Base-by-base conservation (phyloP, 2,888 invertebrate species). In the Pyrocoelia pectoralis region DNA sequence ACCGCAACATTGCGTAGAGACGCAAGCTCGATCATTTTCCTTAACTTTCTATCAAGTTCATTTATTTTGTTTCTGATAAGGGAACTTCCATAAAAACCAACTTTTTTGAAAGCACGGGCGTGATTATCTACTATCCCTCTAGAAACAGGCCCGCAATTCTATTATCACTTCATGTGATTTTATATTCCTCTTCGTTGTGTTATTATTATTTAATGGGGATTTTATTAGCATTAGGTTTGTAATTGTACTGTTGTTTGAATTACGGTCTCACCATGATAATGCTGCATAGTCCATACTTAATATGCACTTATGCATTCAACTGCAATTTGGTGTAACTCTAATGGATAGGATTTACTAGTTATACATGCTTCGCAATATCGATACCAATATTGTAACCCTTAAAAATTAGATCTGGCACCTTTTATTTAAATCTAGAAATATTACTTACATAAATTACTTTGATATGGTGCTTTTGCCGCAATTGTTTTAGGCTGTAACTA, bases 11-110 rank as follows among this genome's bases (percentile, higher is more conserved):
- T 61, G 61, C 65, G 61, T 69, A 69, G 68, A 70, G 71, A 72
- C 55, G 56, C 66, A 58, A 58, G 72, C 71, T 68, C 74, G 74
- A 76, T 75, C 73, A 74, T 74, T 70, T 70, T 72, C 63, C 50
- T 63, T 63, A 63, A 63, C 63, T 58, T 63, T 63, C 63, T 63
- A 63, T 63, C 54, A 63, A 63, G 43, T 59, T 63, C 58, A 58
- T 63, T 63, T 63, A 63, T 63, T 63, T 58, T 46, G 29, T 33
- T 38, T 46, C 54, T 54, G 62, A 62, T 62, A 62, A 62, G 57
- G 28, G 52, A 40, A 52, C 33, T 40, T 52, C 52, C 53, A 49
- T 62, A 62, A 33, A n/a, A 62, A 62, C 18, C 40, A 38, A 52
- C 40, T 56, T 51, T 54, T 55, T 61, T 61, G 40, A 40, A n/a